Conservation (phyloP, 2,113 vertebrate genomes). For the Mohoua ochrocephala region DNA sequence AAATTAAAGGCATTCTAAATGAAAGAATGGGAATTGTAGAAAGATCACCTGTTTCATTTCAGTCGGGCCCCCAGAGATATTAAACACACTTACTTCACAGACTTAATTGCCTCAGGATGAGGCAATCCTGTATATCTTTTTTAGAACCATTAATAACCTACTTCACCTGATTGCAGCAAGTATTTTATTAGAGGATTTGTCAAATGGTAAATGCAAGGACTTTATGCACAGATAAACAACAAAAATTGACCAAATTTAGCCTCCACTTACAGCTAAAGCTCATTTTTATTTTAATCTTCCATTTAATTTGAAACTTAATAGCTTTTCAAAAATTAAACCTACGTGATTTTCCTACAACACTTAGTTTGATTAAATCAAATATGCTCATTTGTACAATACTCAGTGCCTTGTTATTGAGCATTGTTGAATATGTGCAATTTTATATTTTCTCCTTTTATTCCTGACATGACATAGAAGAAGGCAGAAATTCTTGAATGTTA, state of each 20-base stretch:
- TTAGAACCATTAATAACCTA: constrained; percentile 82
- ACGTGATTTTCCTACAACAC: constrained; percentile 61
- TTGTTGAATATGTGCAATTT: constrained; percentile 31
- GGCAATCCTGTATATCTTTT: constrained; percentile 77
- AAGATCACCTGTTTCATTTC: constrained; percentile 75
- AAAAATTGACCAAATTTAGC: constrained; percentile 79
- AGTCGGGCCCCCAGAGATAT: constrained; percentile 68
- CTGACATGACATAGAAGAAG: background rate
- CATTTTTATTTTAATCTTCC: constrained; percentile 72
- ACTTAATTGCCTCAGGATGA: constrained; percentile 80
- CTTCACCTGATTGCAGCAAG: constrained; percentile 81
- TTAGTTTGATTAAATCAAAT: constrained; percentile 72
- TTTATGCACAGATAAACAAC: constrained; percentile 74
- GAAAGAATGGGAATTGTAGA: constrained; percentile 61
- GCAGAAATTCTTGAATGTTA: background rate
- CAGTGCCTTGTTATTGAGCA: constrained; percentile 35
- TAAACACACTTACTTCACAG: constrained; percentile 72
- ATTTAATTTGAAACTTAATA: constrained; percentile 76
- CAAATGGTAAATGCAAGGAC: constrained; percentile 76
- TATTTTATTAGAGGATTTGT: constrained; percentile 72
- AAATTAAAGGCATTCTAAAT: constrained; percentile 48
- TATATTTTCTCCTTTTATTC: background rate
- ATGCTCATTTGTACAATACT: constrained; percentile 19
- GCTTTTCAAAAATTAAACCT: constrained; percentile 72
- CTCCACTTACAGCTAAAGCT: constrained; percentile 67